Evolutionary conservation across 1,140 invertebrate species (phyloP).

Genomic region (Drepana arcuata): DNA sequence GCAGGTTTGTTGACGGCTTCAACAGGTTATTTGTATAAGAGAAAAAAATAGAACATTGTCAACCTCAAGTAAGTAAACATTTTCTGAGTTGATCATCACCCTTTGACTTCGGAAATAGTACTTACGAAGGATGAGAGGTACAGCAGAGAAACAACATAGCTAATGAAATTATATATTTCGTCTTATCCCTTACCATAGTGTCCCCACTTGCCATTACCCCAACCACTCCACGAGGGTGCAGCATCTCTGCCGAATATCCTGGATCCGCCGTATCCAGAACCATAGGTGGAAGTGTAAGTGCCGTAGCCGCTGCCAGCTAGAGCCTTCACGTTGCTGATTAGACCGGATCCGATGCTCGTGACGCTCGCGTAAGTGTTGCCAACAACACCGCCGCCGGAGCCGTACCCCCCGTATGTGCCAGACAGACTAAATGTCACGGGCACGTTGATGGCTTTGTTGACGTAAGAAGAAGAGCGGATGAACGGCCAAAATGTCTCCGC

Average conservation of each 20-base stretch:
- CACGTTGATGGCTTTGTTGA: slow-evolving; percentile 24
- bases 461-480: slow-evolving; percentile 19
- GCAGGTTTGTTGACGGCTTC: no score
- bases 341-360: slow-evolving; percentile 6
- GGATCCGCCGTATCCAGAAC: slow-evolving; percentile 19
- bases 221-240: slow-evolving; percentile 44
- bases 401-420: slow-evolving; percentile 34
- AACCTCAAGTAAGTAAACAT: not conserved
- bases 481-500: slow-evolving; percentile 47
- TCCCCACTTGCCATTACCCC: slow-evolving; percentile 63
- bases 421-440: slow-evolving; percentile 47
- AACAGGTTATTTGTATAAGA: no score
- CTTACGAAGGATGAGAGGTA: no score
- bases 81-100: not conserved
- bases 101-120: no score
- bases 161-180: not conserved
- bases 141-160: no score
- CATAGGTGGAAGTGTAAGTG: slow-evolving; percentile 10
- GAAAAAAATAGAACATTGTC: no score
- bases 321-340: slow-evolving; percentile 19
- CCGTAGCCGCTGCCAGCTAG: slow-evolving; percentile 40
- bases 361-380: slow-evolving; percentile 33
- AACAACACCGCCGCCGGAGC: slow-evolving; percentile 19
- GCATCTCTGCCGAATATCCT: slow-evolving; percentile 30
- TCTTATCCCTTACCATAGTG: slow-evolving; percentile 58